These are phyloP conservation scores for Stomatorhinus walkeri DNA, from an alignment of 2,797 vertebrate species.

Conservation along the genomic window DNA sequence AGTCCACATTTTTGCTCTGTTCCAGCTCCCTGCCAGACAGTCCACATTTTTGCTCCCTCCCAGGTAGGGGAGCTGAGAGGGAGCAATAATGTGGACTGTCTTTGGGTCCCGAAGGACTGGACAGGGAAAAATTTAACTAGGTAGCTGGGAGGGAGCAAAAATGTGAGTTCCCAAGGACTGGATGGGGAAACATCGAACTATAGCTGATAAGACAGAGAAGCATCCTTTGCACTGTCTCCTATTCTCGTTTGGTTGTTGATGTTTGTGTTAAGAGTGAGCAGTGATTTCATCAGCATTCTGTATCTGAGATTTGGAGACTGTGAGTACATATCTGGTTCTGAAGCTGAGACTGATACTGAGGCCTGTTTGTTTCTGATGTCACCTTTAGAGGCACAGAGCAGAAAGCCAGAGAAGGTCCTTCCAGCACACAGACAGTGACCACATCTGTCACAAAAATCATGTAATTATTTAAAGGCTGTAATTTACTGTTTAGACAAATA, in stretches of 20 bases:
- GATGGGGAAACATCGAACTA: neutral
- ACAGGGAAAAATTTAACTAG: too few relatives aligned
- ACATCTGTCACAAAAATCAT: constrained; percentile 37
- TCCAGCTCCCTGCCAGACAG: neutral
- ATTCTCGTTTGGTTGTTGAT: neutral
- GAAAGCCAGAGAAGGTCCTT: constrained; percentile 18
- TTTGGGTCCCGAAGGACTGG: neutral
- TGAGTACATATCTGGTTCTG: neutral
- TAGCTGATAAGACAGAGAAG: neutral
- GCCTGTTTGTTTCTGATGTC: neutral
- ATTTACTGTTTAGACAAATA: neutral
- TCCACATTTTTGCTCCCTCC: neutral
- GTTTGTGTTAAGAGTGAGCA: neutral
- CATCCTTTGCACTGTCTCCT: neutral
- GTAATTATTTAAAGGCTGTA: constrained; percentile 18
- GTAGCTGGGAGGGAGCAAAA: neutral
- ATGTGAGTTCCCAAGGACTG: neutral
- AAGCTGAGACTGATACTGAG: neutral
- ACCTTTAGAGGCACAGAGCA: constrained; percentile 32
- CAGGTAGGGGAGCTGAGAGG: too few relatives aligned
- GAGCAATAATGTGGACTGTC: neutral
- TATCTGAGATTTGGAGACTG: neutral
- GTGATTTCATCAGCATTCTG: neutral
- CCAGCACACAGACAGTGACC: constrained; percentile 37
- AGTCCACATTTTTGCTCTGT: neutral